A percentile compares a stretch with the other conserved stretches of the same genome.
Conservation (phyloP, 2,113 vertebrate species). For the Copsychus sechellarum region DNA sequence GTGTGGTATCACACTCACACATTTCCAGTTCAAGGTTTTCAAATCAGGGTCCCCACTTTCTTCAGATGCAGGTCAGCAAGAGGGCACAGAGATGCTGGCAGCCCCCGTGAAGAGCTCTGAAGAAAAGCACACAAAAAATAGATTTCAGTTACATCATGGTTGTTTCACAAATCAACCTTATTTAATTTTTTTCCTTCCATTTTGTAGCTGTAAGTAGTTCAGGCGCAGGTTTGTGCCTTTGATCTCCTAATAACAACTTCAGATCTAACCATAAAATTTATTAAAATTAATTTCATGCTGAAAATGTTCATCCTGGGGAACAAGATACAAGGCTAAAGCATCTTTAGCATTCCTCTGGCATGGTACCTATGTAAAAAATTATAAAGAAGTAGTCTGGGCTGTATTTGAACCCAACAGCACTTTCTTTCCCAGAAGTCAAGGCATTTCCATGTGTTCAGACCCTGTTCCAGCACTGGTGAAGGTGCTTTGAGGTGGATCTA, state of each 20-base stretch:
- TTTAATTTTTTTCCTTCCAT: not conserved
- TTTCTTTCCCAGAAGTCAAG: conserved; percentile 16
- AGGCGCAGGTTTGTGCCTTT: not conserved
- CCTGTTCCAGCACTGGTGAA: not conserved
- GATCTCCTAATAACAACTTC: not conserved
- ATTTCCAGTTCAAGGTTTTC: not conserved
- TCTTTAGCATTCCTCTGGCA: conserved; percentile 8
- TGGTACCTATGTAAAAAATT: not conserved
- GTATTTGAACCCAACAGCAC: not conserved
- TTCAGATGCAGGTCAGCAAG: not conserved
- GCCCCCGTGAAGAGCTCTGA: not conserved
- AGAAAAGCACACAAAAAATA: not conserved
- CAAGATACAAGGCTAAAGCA: not conserved
- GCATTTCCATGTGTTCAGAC: conserved; percentile 8
- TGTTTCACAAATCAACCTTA: not conserved
- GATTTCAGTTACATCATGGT: not conserved
- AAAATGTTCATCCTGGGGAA: not conserved
- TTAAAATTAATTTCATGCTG: conserved; percentile 2
- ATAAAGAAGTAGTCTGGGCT: not conserved
- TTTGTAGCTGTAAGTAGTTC: not conserved
- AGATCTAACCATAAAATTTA: not conserved
- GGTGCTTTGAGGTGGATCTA: not conserved
- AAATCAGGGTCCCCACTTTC: not conserved
- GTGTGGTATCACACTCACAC: rapidly evolving
- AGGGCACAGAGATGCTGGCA: not conserved